These are phyloP conservation scores for Protonemura montana DNA, from an alignment of 2,888 invertebrate genomes.

Conservation along the genomic window DNA sequence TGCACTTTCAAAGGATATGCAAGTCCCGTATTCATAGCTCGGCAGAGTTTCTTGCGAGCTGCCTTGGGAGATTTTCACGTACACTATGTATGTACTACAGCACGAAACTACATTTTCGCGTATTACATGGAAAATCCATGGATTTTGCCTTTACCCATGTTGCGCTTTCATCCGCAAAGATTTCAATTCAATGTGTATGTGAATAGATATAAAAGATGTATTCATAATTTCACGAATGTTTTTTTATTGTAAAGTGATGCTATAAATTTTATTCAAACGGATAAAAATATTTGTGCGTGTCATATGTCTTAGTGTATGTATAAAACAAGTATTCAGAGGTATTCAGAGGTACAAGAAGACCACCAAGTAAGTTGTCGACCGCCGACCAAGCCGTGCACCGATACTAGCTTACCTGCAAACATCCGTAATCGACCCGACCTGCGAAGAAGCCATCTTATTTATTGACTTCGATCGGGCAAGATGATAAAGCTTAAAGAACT, in stretches of 20 bases:
- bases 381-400: neutral
- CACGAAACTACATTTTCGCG: neutral
- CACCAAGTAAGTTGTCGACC: conserved; percentile 34
- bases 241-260: conserved; percentile 30
- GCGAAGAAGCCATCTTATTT: neutral
- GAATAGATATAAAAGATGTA: conserved; percentile 18
- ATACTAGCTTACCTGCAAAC: conserved; percentile 29
- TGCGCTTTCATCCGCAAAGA: neutral
- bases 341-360: neutral
- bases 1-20: neutral
- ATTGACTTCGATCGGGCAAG: neutral
- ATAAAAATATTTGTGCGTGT: conserved; percentile 42
- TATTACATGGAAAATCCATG: neutral
- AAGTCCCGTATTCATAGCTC: conserved; percentile 14
- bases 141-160: neutral
- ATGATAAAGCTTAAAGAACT: neutral
- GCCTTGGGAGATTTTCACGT: neutral
- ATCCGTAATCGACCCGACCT: neutral
- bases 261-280: conserved; percentile 40
- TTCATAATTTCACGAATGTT: conserved; percentile 36
- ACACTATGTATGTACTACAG: neutral
- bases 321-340: conserved; percentile 36
- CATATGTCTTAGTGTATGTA: conserved; percentile 29
- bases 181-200: conserved; percentile 1
- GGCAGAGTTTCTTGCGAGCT: neutral